A percentile compares a stretch with the other conserved stretches of the same genome.
Conservation (phyloP, 1,140 invertebrate genomes). For the Pachypeltis micranthus region DNA sequence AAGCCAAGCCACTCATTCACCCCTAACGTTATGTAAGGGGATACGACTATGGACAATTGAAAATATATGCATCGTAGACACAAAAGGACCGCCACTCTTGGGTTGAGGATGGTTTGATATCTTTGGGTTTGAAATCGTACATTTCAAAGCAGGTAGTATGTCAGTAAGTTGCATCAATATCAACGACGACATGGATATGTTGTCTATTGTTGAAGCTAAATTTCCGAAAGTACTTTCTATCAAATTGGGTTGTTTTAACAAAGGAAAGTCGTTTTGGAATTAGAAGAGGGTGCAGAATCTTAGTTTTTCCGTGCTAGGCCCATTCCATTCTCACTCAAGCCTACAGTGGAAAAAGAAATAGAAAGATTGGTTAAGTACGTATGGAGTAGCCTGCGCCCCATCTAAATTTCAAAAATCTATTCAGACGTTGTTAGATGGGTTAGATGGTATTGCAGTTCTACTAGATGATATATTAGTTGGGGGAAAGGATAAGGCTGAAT, state of each 20-base stretch:
- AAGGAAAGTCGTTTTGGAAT: background rate
- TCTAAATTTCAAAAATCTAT: background rate
- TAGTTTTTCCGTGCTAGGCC: background rate
- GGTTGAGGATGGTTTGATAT: background rate
- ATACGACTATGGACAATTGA: background rate
- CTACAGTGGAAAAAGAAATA: background rate
- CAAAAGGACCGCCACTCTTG: background rate
- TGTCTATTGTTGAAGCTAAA: background rate
- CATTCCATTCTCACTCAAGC: background rate
- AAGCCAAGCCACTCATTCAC: too few relatives aligned
- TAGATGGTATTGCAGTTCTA: slow-evolving; percentile 1
- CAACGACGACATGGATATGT: background rate
- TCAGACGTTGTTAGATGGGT: background rate
- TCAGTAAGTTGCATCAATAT: background rate
- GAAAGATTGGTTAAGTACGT: background rate
- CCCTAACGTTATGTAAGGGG: background rate
- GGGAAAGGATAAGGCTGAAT: background rate
- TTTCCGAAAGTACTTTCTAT: background rate
- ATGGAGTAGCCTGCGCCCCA: background rate
- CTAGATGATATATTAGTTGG: slow-evolving; percentile 12
- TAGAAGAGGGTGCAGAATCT: background rate
- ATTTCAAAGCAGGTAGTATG: background rate
- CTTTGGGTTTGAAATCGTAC: background rate
- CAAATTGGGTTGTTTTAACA: background rate
- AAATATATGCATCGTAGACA: background rate